These are phyloP conservation scores for Cydia fagiglandana DNA, from an alignment of 1,140 invertebrate species.

Conservation along the genomic window DNA sequence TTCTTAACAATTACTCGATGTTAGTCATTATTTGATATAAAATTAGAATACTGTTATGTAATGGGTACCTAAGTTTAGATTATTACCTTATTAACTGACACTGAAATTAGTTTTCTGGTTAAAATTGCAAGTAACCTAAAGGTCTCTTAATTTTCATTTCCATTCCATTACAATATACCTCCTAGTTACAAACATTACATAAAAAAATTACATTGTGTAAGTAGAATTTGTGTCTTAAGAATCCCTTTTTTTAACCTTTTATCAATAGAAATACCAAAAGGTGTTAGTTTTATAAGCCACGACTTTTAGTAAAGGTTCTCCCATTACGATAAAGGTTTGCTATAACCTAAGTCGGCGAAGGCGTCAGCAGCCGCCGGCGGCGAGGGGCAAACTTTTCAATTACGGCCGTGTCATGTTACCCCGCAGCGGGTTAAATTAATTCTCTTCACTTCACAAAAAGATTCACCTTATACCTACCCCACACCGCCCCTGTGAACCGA, in stretches of 20 bases:
- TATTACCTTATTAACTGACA: neutral
- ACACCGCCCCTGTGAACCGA: constrained; percentile 62
- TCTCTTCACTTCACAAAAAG: constrained; percentile 80
- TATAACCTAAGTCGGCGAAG: constrained; percentile 50
- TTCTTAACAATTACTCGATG: neutral
- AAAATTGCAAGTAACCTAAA: neutral
- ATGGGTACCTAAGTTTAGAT: neutral
- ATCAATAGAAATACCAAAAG: neutral
- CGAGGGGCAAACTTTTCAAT: constrained; percentile 80
- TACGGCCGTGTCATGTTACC: constrained; percentile 79
- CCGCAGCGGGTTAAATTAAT: constrained; percentile 80
- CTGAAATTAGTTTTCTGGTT: neutral
- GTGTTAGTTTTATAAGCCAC: neutral
- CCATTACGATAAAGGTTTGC: constrained; percentile 51
- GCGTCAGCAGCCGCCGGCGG: constrained; percentile 51
- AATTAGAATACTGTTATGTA: too few relatives aligned
- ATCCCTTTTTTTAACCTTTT: neutral
- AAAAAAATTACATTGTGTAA: too few relatives aligned
- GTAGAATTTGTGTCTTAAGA: neutral
- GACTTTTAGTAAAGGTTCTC: constrained; percentile 25
- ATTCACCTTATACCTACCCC: constrained; percentile 67
- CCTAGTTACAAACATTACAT: too few relatives aligned
- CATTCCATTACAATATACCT: too few relatives aligned
- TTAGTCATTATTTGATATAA: neutral
- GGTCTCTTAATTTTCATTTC: too few relatives aligned